phyloP scores from a whole-genome alignment of 2,888 invertebrate species.

The Epinotia nisella region DNA sequence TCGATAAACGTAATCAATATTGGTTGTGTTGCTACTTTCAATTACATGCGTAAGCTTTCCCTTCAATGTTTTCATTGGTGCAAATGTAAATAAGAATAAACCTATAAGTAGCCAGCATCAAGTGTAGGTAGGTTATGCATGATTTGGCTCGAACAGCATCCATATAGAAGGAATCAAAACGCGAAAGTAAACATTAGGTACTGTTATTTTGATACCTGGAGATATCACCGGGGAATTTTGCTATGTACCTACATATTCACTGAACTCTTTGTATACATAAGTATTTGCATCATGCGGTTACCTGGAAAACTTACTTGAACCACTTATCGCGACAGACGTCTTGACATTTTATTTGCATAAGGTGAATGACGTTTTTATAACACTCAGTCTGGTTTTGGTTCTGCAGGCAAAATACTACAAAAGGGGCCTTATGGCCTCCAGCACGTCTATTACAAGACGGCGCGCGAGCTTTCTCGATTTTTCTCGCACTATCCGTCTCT shows the following conservation, averaged over 20 bases:
- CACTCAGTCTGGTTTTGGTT: background rate
- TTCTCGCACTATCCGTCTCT: no score
- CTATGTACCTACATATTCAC: conserved; percentile 12
- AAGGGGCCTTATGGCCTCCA: background rate
- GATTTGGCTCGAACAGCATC: conserved; percentile 16
- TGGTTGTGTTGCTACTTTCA: conserved; percentile 70
- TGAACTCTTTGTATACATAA: conserved; percentile 46
- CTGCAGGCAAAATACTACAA: background rate
- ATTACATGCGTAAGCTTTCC: conserved; percentile 77
- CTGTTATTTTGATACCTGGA: conserved; percentile 6
- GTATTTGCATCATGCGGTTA: conserved; percentile 47
- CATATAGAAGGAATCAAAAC: background rate
- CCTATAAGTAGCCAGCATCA: conserved; percentile 33
- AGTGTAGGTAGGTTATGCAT: conserved; percentile 23
- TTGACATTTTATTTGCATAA: conserved; percentile 54
- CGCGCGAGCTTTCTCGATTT: no score
- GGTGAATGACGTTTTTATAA: conserved; percentile 49
- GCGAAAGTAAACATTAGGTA: conserved; percentile 24
- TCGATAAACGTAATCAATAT: conserved; percentile 73
- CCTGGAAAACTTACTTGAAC: conserved; percentile 47
- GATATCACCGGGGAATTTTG: conserved; percentile 13
- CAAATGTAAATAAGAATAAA: conserved; percentile 41
- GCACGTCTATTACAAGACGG: no score
- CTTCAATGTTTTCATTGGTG: conserved; percentile 54
- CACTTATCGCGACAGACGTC: conserved; percentile 44